Evolutionary conservation across 2,113 vertebrate species (phyloP), one percentile per base, ranked within the genome.

Genomic region (Cyanoderma ruficeps): DNA sequence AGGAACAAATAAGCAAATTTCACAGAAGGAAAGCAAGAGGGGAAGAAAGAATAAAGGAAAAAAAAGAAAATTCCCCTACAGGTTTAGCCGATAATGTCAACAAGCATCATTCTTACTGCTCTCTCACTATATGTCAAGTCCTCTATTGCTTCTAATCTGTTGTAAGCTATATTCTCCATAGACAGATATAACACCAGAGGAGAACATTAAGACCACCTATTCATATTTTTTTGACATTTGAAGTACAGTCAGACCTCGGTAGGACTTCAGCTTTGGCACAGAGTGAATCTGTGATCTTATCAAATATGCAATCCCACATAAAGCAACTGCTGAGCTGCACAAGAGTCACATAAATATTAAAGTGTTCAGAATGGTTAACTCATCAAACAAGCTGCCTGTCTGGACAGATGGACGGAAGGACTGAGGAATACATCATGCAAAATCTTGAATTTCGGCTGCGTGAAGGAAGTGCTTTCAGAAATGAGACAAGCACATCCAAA

Each of bases 111-210:
- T 96, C 94, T 97, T 89, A 50, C 82, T 70, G 69, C 50, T 56
- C 83, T 91, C 96, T 97, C 90, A 37, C 96, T 78, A 28, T 93
- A 91, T 91, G 97, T 97, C 87, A 96, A 95, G 95, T 94, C 95
- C 42, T 91, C 92, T 97, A 97, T 96, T 97, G 97, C 97, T 94
- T 97, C 96, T 98, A 97, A 98, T 97, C 98, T 98, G 96, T 85
- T 97, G 96, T 97, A 96, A 98, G 92, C 98, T 94, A 84, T 97
- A 97, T 95, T 97, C 97, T 97, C 97, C 79, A 77, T 92, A 97
- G 97, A 97, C 96, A 98, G 98, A 96, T 91, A 92, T 87, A 94
- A 96, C 64, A 93, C 96, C 87, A 90, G 93, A 91, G 96, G 96
- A 97, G 95, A 96, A 91, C 94, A 93, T 88, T 72, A 94, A 96